Conservation (phyloP, 1,140 invertebrate genomes). For the Heliconius congener region DNA sequence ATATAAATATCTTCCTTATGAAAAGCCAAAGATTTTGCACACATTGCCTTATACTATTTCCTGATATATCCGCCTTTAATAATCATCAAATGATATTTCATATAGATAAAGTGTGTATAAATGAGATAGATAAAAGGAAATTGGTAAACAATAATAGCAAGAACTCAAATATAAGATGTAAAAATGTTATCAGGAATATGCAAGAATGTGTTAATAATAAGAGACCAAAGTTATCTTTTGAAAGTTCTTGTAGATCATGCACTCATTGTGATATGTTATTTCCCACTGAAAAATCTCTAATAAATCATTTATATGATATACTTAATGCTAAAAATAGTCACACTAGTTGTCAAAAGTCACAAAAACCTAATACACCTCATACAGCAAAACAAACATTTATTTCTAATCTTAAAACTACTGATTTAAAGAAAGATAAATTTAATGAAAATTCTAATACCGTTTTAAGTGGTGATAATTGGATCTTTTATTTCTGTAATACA, state of each 20-base stretch:
- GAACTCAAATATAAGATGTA: neutral
- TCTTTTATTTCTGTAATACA: slow-evolving; percentile 49
- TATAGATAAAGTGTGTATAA: neutral
- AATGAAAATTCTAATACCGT: neutral
- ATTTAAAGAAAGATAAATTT: neutral
- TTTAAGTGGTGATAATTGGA: slow-evolving; percentile 24
- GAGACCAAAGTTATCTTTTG: neutral
- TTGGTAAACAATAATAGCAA: neutral
- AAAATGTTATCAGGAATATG: neutral
- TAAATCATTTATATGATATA: slow-evolving; percentile 62
- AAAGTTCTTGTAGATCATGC: slow-evolving; percentile 36
- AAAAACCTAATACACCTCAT: neutral
- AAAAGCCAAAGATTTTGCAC: slow-evolving; percentile 50
- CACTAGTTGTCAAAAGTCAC: neutral
- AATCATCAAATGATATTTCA: slow-evolving; percentile 44
- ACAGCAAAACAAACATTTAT: neutral
- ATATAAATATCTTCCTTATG: slow-evolving; percentile 5
- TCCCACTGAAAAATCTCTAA: slow-evolving; percentile 48
- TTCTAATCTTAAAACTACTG: neutral
- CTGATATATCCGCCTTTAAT: slow-evolving; percentile 33
- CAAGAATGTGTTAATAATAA: neutral
- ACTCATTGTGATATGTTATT: slow-evolving; percentile 57
- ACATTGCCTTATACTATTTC: slow-evolving; percentile 53
- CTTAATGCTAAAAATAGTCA: slow-evolving; percentile 33
- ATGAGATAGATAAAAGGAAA: neutral